Conservation (phyloP, 1,140 invertebrate species). For the Aphaenogaster rudis region DNA sequence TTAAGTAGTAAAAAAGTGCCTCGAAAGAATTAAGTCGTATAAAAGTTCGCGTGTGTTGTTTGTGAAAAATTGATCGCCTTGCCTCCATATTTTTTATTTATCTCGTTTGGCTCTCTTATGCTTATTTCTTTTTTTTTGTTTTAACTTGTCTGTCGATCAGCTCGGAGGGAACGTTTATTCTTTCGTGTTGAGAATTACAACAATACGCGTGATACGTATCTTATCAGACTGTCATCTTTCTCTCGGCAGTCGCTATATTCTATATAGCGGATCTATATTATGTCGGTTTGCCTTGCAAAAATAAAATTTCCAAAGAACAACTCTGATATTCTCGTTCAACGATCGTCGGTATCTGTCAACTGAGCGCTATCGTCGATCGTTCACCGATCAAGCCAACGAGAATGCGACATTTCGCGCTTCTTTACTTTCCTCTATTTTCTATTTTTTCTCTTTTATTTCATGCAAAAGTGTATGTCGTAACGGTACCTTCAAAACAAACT, state of each 20-base stretch:
- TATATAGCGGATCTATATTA: conserved; percentile 37
- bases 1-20: conserved; percentile 37
- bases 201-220: conserved; percentile 38
- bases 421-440: neutral
- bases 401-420: conserved; percentile 35
- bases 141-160: conserved; percentile 36
- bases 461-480: conserved; percentile 43
- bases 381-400: conserved; percentile 40
- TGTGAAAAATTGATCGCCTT: conserved; percentile 31
- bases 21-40: conserved; percentile 39
- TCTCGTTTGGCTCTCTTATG: neutral
- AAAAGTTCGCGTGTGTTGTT: conserved; percentile 20
- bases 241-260: conserved; percentile 50
- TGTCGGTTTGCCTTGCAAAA: conserved; percentile 56
- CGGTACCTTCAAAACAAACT: conserved; percentile 50
- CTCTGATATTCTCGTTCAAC: conserved; percentile 50
- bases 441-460: conserved; percentile 7
- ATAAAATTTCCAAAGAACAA: conserved; percentile 62
- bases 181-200: conserved; percentile 43
- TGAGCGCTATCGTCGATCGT: conserved; percentile 28
- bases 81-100: conserved; percentile 20
- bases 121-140: neutral
- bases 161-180: conserved; percentile 53
- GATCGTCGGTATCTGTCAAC: conserved; percentile 37
- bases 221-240: conserved; percentile 42